Conservation (phyloP, 2,888 invertebrate species). For the Eupithecia subfuscata region DNA sequence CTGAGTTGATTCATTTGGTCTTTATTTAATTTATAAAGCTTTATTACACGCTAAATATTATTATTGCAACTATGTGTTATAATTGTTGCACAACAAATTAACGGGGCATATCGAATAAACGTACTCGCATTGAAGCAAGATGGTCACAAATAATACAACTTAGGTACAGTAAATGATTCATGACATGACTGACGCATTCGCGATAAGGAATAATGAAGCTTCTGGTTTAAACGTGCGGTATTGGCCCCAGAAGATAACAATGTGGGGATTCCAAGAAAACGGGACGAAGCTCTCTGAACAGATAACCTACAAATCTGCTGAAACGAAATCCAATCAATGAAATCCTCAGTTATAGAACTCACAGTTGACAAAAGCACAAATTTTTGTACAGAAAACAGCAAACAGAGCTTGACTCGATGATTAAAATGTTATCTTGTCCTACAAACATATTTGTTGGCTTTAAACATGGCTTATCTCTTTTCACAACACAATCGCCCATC, state of each 20-base stretch:
- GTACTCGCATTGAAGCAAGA: background rate
- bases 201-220: constrained; percentile 6
- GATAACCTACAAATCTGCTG: background rate
- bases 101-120: background rate
- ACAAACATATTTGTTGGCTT: constrained; percentile 11
- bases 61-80: constrained; percentile 17
- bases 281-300: background rate
- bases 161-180: constrained; percentile 4
- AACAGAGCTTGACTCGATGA: background rate
- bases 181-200: background rate
- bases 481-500: constrained; percentile 70
- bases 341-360: background rate
- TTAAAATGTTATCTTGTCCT: constrained; percentile 16
- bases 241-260: background rate
- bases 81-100: constrained; percentile 15
- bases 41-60: constrained; percentile 14
- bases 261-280: constrained; percentile 3
- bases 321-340: background rate
- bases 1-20: constrained; percentile 62
- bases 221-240: background rate
- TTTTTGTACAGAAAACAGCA: background rate
- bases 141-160: background rate
- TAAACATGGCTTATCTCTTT: constrained; percentile 67
- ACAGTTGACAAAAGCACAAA: background rate
- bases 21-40: constrained; percentile 31